A percentile compares a stretch with the other conserved stretches of the same genome.
phyloP scores from a whole-genome alignment of 2,797 vertebrate species.

The Tangara arthus region DNA sequence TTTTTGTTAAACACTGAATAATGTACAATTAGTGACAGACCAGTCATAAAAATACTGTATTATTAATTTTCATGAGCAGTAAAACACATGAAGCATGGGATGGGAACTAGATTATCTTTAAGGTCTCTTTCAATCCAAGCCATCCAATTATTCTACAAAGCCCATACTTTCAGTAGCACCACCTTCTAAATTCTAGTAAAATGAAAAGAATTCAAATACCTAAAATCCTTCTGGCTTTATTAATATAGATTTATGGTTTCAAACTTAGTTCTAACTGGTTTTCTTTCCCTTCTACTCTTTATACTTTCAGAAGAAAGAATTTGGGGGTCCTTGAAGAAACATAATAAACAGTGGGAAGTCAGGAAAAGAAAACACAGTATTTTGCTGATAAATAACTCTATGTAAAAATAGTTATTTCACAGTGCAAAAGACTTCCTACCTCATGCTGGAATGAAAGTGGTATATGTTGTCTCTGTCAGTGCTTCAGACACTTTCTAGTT shows the following conservation, averaged over 20 bases:
- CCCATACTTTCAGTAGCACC: background rate
- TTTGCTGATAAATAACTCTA: background rate
- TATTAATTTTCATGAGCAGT: background rate
- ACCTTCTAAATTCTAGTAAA: background rate
- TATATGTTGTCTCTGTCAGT: background rate
- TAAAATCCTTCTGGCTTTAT: background rate
- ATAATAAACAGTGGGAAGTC: accelerated
- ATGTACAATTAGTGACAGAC: background rate
- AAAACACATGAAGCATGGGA: background rate
- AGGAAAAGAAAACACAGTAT: background rate
- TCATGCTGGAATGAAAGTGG: background rate
- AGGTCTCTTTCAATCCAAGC: background rate
- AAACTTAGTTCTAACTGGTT: background rate
- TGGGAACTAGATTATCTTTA: background rate
- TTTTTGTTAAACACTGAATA: background rate
- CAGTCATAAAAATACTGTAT: background rate
- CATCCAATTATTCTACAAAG: background rate
- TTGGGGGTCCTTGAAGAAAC: background rate
- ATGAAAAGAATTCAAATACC: background rate
- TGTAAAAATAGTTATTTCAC: background rate
- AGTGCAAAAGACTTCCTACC: background rate
- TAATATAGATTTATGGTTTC: background rate
- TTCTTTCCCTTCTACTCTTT: background rate
- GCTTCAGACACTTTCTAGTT: background rate
- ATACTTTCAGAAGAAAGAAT: background rate